Evolutionary conservation across 2,113 vertebrate genomes (phyloP), one percentile per base, ranked within the genome.

Genomic region (Pollachius pollachius): DNA sequence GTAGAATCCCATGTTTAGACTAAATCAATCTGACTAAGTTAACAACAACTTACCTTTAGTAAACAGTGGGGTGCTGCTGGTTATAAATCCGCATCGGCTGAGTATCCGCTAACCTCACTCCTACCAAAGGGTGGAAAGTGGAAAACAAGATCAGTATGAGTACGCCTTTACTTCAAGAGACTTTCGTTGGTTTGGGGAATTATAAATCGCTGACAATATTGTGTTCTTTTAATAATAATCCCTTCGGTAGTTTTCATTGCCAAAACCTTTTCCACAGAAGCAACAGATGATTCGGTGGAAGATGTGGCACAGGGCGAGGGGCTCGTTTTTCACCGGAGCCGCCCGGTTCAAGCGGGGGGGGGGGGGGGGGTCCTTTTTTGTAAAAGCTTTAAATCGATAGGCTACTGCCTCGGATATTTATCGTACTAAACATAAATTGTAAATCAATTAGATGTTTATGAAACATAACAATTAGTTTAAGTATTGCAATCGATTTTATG

Each of bases 281-380:
- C 69, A 75, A 73, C 71, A 70, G 67, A 82, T 86, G 81, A 71
- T 72, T 74, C 73, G 78, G 82, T 62, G 75, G 82, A 86, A 83
- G 90, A 93, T 85, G 84, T 85, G 90, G 87, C 87, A 86, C 81
- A 79, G 58, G 80, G 12, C 41, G 86, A 80, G 78, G 56, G 81
- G 88, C 87, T 90, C 88, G 64, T 71, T 74, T 90, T 90, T 87
- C 87, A 79, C 82, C 81, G 81, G 89, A 70, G 81, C 62, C 19
- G 7, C 2, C 85, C 87, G 91, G 73, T 52, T 74, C 18, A 19
- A 57, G 23, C 48, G 72, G 82, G 74, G 74, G 67, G n/a, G 3
- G 23, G 30, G 72, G 82, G 74, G 74, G 67, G n/a, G 3, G 19
- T 5, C n/a, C 54, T n/a, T 17, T 57, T 7, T 57, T 57, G 15